Percentiles rank a stretch among this genome's conserved stretches.
Evolutionary conservation across 2,888 invertebrate species (phyloP).

Genomic region (Brenthis hecate): DNA sequence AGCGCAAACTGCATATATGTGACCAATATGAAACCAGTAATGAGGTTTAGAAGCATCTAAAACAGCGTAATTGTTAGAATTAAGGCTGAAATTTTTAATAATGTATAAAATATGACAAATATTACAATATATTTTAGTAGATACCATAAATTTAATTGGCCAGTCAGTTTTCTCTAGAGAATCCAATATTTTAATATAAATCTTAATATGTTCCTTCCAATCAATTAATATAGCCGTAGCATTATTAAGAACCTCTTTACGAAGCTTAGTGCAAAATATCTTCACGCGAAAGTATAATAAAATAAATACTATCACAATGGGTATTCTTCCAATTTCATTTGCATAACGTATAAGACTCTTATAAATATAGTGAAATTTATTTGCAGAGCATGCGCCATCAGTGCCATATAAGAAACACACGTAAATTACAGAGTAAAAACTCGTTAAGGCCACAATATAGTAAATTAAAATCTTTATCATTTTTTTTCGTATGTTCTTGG

Average conservation of each 20-base stretch:
- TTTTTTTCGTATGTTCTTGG: background rate
- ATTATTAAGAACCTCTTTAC: conserved; percentile 23
- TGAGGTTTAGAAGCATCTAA: conserved; percentile 18
- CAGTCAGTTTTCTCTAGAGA: conserved; percentile 26
- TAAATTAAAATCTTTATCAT: conserved; percentile 2
- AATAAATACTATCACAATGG: conserved; percentile 17
- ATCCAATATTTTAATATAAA: conserved; percentile 18
- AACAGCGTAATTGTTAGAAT: background rate
- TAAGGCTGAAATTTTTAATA: background rate
- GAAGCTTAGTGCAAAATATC: conserved; percentile 23
- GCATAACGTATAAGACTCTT: background rate
- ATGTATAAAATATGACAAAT: too few relatives aligned
- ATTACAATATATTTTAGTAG: background rate
- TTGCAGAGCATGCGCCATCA: too few relatives aligned
- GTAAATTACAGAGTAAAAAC: background rate
- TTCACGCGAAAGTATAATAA: conserved; percentile 28
- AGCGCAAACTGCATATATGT: background rate
- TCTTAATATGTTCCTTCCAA: conserved; percentile 25
- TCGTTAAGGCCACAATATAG: background rate
- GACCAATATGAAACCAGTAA: conserved; percentile 20
- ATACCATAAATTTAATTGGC: conserved; percentile 31
- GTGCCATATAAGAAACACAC: background rate
- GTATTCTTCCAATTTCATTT: conserved; percentile 24
- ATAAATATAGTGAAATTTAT: background rate
- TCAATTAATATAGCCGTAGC: background rate